A percentile compares a stretch with the other conserved stretches of the same genome.
phyloP scores from a whole-genome alignment of 2,113 vertebrate species.

The Dromiciops gliroides region DNA sequence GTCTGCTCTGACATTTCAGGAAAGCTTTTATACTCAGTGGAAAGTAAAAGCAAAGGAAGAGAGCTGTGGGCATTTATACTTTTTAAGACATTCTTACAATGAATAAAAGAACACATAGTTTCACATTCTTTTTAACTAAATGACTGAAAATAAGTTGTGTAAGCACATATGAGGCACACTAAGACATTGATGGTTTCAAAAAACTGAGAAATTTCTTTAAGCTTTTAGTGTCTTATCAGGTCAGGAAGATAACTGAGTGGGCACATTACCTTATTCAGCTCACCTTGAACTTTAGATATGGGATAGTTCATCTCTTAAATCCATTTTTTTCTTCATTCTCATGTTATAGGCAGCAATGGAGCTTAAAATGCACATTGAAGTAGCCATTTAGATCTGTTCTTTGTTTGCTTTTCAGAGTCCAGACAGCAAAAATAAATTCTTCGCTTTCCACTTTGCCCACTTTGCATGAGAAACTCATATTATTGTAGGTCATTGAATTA shows the following conservation, averaged over 20 bases:
- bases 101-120: conserved; percentile 41
- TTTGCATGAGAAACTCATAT: conserved; percentile 90
- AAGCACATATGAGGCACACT: background rate
- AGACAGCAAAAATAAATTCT: conserved; percentile 74
- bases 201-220: conserved; percentile 45
- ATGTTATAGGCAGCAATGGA: conserved; percentile 2
- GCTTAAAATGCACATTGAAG: conserved; percentile 58
- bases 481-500: conserved; percentile 97
- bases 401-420: conserved; percentile 73
- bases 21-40: background rate
- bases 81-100: conserved; percentile 41
- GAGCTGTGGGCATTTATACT: conserved; percentile 26
- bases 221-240: conserved; percentile 28
- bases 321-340: conserved; percentile 51
- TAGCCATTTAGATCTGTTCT: conserved; percentile 67
- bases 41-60: conserved; percentile 36
- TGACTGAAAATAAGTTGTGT: conserved; percentile 41
- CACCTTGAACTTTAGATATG: conserved; percentile 52
- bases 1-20: conserved; percentile 20
- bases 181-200: conserved; percentile 20
- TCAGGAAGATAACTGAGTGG: conserved; percentile 30
- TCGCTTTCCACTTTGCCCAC: conserved; percentile 78
- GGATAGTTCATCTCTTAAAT: conserved; percentile 19
- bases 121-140: conserved; percentile 44
- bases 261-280: conserved; percentile 23